Base-by-base conservation (phyloP, 2,797 vertebrate species). In the Platalea minor region DNA sequence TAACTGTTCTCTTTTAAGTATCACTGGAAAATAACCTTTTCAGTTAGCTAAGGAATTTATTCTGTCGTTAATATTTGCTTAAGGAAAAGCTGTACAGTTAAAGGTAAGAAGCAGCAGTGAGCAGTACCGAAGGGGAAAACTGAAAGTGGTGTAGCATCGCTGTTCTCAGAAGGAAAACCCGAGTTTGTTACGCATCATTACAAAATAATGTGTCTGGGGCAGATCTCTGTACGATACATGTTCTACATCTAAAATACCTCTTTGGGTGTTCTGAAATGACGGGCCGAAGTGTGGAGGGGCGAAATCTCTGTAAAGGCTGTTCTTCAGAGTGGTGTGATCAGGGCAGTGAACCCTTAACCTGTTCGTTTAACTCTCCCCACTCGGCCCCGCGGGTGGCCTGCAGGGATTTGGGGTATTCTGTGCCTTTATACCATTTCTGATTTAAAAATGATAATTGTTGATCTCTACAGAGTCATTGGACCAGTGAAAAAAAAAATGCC, bases 11-110 rank as follows among this genome's bases (percentile, higher is more conserved):
- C 57, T 78, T 91, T 85, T 88, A 92, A 96, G 80, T 50, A 69
- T 93, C 72, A 23, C 76, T 96, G 78, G 69, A 95, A 97, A 97
- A 97, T 81, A 97, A 76, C 90, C 46, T 93, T 91, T 93, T 78
- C 72, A 53, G 88, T 96, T 59, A 89, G 95, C 48, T 76, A 67
- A 89, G 78, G 89, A 91, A 50, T 97, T 97, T 90, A 64, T 86
- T 86, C 69, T 94, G 76, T 84, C 14, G 3, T 94, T 96, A 77
- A 76, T 96, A 70, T 97, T 97, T 97, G 95, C 77, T 93, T 56
- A 91, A 93, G 94, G 78, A 82, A 74, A 89, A 95, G 45, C 73
- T 87, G 57, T 68, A 39, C 57, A 87, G 28, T 94, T 53, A 86
- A 76, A 91, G n/a, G 73, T 45, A 78, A 69, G 95, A 64, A 96